A percentile compares a stretch with the other conserved stretches of the same genome.
Conservation (phyloP, 2,797 vertebrate species). For the Sebastes minor region DNA sequence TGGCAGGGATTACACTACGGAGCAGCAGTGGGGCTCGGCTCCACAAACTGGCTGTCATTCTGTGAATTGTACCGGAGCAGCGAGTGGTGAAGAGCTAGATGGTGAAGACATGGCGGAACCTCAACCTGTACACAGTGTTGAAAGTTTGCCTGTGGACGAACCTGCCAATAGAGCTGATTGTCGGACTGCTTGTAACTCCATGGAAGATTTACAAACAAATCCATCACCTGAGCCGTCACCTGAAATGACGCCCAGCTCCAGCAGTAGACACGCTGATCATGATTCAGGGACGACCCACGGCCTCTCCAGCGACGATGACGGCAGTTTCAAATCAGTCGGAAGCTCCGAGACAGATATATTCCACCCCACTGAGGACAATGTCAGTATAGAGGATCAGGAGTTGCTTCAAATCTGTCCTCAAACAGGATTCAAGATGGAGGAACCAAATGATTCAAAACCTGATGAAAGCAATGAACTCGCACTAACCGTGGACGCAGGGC, state of each 20-base stretch:
- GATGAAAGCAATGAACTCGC: background rate
- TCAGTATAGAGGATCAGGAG: constrained; percentile 3
- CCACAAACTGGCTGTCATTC: constrained; percentile 49
- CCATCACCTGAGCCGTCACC: background rate
- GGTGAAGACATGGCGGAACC: constrained; percentile 13
- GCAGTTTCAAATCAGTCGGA: constrained; percentile 64
- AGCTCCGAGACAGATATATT: constrained; percentile 72
- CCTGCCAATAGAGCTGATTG: background rate
- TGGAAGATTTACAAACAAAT: constrained; percentile 3
- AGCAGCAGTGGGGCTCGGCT: constrained; percentile 48
- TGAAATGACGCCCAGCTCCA: constrained; percentile 8
- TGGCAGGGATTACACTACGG: constrained; percentile 69
- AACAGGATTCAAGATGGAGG: background rate
- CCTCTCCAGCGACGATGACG: constrained; percentile 68
- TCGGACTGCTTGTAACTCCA: background rate
- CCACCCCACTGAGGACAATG: constrained; percentile 44
- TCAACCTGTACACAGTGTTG: constrained; percentile 8
- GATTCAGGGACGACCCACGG: constrained; percentile 11
- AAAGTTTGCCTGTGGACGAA: constrained; percentile 26
- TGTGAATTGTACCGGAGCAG: constrained; percentile 43
- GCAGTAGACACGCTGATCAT: background rate
- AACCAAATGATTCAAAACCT: background rate
- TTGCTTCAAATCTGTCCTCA: background rate
- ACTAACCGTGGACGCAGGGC: background rate
- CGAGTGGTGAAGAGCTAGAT: constrained; percentile 20